Base-by-base conservation (phyloP, 2,113 vertebrate genomes). In the Scartelaos histophorus region DNA sequence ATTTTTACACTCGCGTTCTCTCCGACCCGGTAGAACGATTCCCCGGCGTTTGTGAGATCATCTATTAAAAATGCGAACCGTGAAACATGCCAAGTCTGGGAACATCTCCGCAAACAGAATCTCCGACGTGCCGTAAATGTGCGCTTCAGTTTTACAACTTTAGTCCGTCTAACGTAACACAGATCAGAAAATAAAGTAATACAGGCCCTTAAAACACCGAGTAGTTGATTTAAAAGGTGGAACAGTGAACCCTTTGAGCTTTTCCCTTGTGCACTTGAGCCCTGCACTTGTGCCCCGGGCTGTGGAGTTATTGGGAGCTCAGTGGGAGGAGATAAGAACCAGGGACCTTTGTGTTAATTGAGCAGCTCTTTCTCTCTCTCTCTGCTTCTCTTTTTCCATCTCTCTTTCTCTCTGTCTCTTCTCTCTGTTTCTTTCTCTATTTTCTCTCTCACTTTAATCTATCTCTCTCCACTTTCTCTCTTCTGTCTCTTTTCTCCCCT, bases 331-430 rank as follows among this genome's bases (percentile, higher is more conserved):
- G 77, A 70, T 60, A 60, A 54, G 67, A 9, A 53, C 57, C 65
- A 76, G 66, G 75, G 74, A 80, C 58, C 2, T 21, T 53, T 34
- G 70, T 62, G 51, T 77, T 82, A 79, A 84, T 86, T 82, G 69
- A 66, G 68, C 51, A 46, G 81, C 79, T 56, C 78, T 81, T 69
- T 80, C 73, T 46, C 74, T 6, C 5, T 54, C 7, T 21, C 67
- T 78, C 66, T 56, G 10, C 47, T 22, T 17, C 58, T 72, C 45
- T 80, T n/a, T n/a, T n/a, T n/a, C n/a, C n/a, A n/a, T n/a, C 29
- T 29, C 29, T 29, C 29, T 29, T 29, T n/a, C n/a, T n/a, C n/a
- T n/a, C n/a, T n/a, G n/a, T n/a, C n/a, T n/a, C n/a, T 29, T 2
- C 29, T 29, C 29, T 29, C 29, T 29, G 2, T 2, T 2, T 29